Percentiles rank a stretch among this genome's conserved stretches.
These are phyloP conservation scores for Saccopteryx bilineata DNA, from an alignment of 2,113 vertebrate species.

Conservation along the genomic window DNA sequence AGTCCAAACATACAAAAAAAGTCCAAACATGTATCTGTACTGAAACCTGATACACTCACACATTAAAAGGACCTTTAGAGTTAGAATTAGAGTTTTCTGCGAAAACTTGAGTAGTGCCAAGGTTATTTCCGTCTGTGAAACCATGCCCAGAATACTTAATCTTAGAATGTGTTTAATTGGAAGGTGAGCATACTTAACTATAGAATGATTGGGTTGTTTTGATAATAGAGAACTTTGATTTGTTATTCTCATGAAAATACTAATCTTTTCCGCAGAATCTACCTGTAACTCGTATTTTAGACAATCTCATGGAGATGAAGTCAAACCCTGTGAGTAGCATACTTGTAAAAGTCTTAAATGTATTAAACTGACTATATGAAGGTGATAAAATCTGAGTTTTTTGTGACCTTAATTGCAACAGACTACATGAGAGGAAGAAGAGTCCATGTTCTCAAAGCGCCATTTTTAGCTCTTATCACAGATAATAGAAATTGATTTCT, in stretches of 20 bases:
- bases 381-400: not conserved
- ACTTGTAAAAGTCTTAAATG: slow-evolving; percentile 9
- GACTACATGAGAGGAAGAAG: not conserved
- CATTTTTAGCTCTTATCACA: not conserved
- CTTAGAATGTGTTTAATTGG: slow-evolving; percentile 52
- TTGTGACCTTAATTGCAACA: slow-evolving; percentile 6
- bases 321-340: slow-evolving; percentile 93
- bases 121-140: not conserved
- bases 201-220: slow-evolving; percentile 13
- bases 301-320: slow-evolving; percentile 98
- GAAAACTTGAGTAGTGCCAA: slow-evolving; percentile 14
- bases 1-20: slow-evolving; percentile 35
- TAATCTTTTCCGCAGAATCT: slow-evolving; percentile 91
- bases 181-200: slow-evolving; percentile 44
- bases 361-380: not conserved
- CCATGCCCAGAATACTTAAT: slow-evolving; percentile 14
- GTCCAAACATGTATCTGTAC: not conserved
- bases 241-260: slow-evolving; percentile 53
- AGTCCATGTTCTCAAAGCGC: not conserved
- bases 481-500: slow-evolving; percentile 29
- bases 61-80: not conserved
- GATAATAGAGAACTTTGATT: not conserved
- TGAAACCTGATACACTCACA: slow-evolving; percentile 37
- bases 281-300: slow-evolving; percentile 95
- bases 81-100: slow-evolving; percentile 13